Conservation (phyloP, 1,140 invertebrate genomes). For the Papilio helenus region DNA sequence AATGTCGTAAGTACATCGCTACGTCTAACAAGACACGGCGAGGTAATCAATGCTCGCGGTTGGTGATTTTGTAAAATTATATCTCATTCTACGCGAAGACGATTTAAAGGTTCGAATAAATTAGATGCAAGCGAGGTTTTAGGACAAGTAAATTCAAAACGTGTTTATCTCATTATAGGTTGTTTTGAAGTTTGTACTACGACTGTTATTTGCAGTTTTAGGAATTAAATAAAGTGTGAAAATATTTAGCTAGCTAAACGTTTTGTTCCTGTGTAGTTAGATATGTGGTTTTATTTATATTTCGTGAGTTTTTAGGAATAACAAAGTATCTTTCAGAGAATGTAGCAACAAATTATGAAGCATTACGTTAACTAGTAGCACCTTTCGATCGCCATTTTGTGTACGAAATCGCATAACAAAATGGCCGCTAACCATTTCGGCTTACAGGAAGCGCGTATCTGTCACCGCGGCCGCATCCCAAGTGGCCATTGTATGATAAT, state of each 20-base stretch:
- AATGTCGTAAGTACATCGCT: slow-evolving; percentile 18
- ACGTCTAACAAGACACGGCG: slow-evolving; percentile 20
- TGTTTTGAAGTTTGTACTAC: neutral
- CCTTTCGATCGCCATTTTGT: slow-evolving; percentile 65
- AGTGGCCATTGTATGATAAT: slow-evolving; percentile 81
- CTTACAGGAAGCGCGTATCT: slow-evolving; percentile 78
- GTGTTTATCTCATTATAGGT: neutral
- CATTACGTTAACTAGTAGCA: slow-evolving; percentile 16
- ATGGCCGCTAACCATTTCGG: slow-evolving; percentile 73
- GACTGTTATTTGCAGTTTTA: neutral
- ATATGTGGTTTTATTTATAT: neutral
- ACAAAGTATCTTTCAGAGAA: neutral
- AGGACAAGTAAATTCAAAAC: slow-evolving; percentile 18
- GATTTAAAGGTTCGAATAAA: slow-evolving; percentile 33
- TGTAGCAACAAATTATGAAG: neutral
- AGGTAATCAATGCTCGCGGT: slow-evolving; percentile 28
- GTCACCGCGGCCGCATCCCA: slow-evolving; percentile 75
- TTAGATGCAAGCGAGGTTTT: slow-evolving; percentile 8
- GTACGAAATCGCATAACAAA: slow-evolving; percentile 63
- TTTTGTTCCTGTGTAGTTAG: neutral
- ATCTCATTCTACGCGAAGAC: slow-evolving; percentile 28
- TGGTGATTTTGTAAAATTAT: slow-evolving; percentile 33
- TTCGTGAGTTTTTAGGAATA: too few relatives aligned
- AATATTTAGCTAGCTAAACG: neutral
- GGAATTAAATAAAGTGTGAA: neutral